Base-by-base conservation (phyloP, 2,797 vertebrate species). In the Chlorospingus flavigularis region DNA sequence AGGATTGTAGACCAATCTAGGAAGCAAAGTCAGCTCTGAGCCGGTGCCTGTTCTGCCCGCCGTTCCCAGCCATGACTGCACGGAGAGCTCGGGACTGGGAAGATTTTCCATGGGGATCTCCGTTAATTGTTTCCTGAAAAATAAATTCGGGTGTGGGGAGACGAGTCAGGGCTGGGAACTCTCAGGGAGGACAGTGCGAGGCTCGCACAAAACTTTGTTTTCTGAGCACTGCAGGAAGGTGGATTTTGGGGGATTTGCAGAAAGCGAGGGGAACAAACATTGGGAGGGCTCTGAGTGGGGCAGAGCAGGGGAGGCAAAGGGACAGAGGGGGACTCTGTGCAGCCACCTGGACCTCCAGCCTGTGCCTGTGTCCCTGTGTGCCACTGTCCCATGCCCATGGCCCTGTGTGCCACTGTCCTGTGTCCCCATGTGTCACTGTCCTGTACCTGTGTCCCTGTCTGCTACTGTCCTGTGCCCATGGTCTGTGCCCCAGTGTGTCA, bases 1-100 rank as follows among this genome's bases (percentile, higher is more conserved):
- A 94, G 82, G 85, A 96, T 72, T 88, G 76, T 28, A 66, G 87
- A 90, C 82, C 63, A 65, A 91, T 89, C 87, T 91, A 35, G 28
- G 84, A 50, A 72, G 62, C 60, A 33, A 65, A 94, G 88, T 61
- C 79, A 92, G 90, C 92, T 88, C 53, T 74, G 73, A 94, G 82
- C 14, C 2, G 13, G 91, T 13, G 75, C 47, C 70, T 97, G 8
- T 25, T 91, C 89, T 93, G 68, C 43, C 50, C 3, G 4, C 55
- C 60, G 39, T 58, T 76, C 95, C 86, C 37, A 53, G 91, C 79
- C 61, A 7, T 2, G 23, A 19, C 78, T 58, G 70, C 6, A 0
- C 0, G 1, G 45, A 10, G 0, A 7, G 35, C 37, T 55, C 0
- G 6, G 72, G 65, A 42, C 18, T 7, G 25, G 72, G 75, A 15